Evolutionary conservation across 2,113 vertebrate genomes (phyloP).

Genomic region (Amazona vittata): DNA sequence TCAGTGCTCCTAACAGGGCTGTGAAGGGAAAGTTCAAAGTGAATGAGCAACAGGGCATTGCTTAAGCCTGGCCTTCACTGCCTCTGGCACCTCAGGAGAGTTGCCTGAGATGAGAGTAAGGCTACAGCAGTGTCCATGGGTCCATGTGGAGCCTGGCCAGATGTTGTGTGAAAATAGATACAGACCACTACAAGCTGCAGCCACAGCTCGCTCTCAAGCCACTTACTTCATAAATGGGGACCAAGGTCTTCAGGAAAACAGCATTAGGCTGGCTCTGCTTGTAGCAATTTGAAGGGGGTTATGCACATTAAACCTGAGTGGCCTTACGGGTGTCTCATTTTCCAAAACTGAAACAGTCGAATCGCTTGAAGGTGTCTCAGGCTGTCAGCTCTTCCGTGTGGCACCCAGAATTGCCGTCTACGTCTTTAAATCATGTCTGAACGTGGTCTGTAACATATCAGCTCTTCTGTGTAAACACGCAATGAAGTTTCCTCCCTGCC

Average conservation of each 20-base stretch:
- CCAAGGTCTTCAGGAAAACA: neutral
- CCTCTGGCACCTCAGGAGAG: neutral
- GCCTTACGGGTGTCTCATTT: neutral
- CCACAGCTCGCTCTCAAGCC: neutral
- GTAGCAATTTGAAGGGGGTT: neutral
- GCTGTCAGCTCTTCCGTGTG: neutral
- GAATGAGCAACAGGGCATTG: neutral
- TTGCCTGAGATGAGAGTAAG: neutral
- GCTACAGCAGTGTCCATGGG: fast-evolving
- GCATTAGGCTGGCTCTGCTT: neutral
- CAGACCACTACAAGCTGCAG: neutral
- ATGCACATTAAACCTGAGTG: neutral
- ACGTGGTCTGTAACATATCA: neutral
- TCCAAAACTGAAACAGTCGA: neutral
- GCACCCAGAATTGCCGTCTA: neutral
- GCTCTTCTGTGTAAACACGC: neutral
- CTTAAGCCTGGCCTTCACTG: neutral
- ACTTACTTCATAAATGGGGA: neutral
- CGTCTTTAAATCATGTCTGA: neutral
- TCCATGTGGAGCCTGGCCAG: fast-evolving
- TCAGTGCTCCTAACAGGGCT: neutral
- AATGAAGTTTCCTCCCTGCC: neutral
- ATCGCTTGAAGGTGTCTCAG: neutral
- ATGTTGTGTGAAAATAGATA: neutral
- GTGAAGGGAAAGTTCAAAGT: neutral